Evolutionary conservation across 2,113 vertebrate genomes (phyloP).

Genomic region (Lonchura striata): DNA sequence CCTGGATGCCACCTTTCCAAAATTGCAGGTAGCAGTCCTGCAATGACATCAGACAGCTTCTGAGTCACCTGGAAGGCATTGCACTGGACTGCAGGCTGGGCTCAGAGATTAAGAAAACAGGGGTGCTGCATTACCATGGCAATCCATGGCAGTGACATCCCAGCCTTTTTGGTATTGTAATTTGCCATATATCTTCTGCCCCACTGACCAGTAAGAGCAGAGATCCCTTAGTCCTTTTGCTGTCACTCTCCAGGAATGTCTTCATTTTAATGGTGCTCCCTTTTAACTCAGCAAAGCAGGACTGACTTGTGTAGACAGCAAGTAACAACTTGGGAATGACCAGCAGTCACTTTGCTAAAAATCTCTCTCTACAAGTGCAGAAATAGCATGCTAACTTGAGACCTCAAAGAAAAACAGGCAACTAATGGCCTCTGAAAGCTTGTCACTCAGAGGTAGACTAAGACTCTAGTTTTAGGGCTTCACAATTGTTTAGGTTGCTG

Average conservation of each 20-base stretch:
- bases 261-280: background rate
- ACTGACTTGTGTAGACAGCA: background rate
- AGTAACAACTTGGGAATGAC: background rate
- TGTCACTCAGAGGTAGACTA: background rate
- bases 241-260: background rate
- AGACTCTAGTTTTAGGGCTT: background rate
- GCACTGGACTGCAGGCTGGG: background rate
- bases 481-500: background rate
- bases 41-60: background rate
- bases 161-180: background rate
- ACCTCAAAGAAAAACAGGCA: background rate
- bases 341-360: constrained; percentile 14
- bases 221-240: background rate
- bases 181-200: background rate
- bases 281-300: background rate
- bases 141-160: background rate
- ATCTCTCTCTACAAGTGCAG: background rate
- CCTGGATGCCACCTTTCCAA: background rate
- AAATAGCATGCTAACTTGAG: background rate
- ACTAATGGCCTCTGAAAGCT: background rate
- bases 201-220: background rate
- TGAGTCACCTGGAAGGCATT: background rate
- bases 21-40: background rate
- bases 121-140: background rate
- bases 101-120: background rate